A percentile compares a stretch with the other conserved stretches of the same genome.
phyloP scores from a whole-genome alignment of 2,797 vertebrate species.

The Otus scops region DNA sequence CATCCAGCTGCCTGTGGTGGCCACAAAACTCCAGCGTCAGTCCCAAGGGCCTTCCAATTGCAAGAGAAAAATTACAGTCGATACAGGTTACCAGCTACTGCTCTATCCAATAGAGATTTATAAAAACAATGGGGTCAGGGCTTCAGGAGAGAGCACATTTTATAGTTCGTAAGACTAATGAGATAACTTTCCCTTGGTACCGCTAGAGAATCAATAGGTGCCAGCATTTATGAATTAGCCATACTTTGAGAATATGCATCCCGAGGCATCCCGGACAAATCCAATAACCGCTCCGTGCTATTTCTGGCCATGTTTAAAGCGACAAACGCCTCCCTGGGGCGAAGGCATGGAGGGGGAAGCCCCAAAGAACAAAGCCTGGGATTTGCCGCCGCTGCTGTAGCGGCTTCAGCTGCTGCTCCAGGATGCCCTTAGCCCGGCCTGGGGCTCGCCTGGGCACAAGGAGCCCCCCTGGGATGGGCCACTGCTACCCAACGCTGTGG shows the following conservation, averaged over 20 bases:
- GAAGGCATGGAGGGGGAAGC: background rate
- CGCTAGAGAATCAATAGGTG: constrained; percentile 46
- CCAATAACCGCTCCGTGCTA: background rate
- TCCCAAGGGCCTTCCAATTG: constrained; percentile 13
- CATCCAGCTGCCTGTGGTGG: background rate
- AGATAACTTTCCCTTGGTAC: constrained; percentile 29
- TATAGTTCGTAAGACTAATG: constrained; percentile 60
- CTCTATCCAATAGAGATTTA: constrained; percentile 78
- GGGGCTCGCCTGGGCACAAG: background rate
- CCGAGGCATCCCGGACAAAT: constrained; percentile 21
- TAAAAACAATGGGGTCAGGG: constrained; percentile 73
- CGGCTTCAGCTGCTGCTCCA: background rate
- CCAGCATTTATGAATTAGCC: constrained; percentile 56
- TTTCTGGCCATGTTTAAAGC: background rate
- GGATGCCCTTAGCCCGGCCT: rapidly evolving
- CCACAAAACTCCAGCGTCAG: background rate
- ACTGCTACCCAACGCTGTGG: rapidly evolving
- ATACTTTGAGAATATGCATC: background rate
- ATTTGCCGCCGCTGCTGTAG: background rate
- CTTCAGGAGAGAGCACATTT: constrained; percentile 26
- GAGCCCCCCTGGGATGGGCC: background rate
- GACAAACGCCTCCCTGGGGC: background rate
- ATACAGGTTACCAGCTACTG: constrained; percentile 75
- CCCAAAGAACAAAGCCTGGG: background rate
- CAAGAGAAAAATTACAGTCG: constrained; percentile 72